These are phyloP conservation scores for Pissodes strobi DNA, from an alignment of 1,140 invertebrate genomes.

Conservation along the genomic window DNA sequence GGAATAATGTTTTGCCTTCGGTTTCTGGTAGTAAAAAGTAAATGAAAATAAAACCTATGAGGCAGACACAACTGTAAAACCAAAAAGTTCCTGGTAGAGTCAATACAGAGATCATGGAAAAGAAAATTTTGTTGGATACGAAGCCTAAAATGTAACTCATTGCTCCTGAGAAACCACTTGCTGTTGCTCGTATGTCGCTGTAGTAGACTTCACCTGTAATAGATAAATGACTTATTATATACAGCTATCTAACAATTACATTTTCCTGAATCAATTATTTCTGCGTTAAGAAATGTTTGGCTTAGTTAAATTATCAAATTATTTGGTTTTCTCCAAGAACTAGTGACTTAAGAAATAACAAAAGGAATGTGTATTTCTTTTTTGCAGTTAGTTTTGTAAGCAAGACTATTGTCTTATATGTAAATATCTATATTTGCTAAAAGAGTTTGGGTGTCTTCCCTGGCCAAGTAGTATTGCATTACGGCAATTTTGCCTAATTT, in stretches of 20 bases:
- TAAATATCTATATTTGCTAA: too few species aligned
- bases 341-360: too few species aligned
- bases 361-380: too few species aligned
- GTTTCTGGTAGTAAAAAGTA: conserved; percentile 76
- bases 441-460: too few species aligned
- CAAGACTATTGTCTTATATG: too few species aligned
- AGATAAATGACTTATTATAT: not conserved
- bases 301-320: too few species aligned
- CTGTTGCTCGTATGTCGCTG: conserved; percentile 67
- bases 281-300: too few species aligned
- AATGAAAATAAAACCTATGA: conserved; percentile 64
- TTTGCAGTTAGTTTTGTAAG: too few species aligned
- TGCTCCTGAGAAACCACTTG: conserved; percentile 70
- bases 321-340: too few species aligned
- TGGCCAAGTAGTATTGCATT: too few species aligned
- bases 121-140: conserved; percentile 71
- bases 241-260: not conserved
- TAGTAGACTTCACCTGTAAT: conserved; percentile 66
- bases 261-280: too few species aligned
- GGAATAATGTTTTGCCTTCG: conserved; percentile 77
- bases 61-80: conserved; percentile 65
- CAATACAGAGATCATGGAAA: conserved; percentile 65
- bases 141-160: conserved; percentile 74
- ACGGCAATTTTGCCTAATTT: too few species aligned
- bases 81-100: conserved; percentile 71